A percentile compares a stretch with the other conserved stretches of the same genome.
Evolutionary conservation across 2,113 vertebrate species (phyloP).

Genomic region (Microtus ochrogaster): DNA sequence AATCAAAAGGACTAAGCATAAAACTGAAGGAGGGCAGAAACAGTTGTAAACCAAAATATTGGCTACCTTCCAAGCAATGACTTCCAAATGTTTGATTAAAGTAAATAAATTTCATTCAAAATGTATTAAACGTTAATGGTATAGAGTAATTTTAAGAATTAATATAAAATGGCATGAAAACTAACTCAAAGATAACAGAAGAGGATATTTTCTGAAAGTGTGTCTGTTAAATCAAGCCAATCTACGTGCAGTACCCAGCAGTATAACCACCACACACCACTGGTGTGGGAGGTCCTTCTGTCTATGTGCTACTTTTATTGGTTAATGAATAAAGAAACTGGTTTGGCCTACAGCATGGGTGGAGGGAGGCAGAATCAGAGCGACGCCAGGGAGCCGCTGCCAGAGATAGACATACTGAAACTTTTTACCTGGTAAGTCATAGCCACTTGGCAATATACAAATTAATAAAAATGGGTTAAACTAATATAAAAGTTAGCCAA

Average conservation of each 20-base stretch:
- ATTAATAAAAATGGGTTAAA: too few species aligned
- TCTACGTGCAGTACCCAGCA: too few species aligned
- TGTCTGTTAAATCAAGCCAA: not conserved
- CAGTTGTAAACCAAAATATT: constrained; percentile 25
- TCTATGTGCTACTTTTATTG: too few species aligned
- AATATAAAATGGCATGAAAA: not conserved
- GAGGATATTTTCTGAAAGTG: not conserved
- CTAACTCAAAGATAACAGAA: not conserved
- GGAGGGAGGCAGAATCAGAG: too few species aligned
- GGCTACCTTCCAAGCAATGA: not conserved
- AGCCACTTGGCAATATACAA: too few species aligned
- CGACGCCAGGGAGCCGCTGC: too few species aligned
- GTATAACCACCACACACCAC: fast-evolving
- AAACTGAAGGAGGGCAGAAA: constrained; percentile 2
- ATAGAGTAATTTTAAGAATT: constrained; percentile 28
- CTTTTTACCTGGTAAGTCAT: too few species aligned
- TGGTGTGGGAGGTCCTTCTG: not conserved
- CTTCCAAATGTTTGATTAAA: constrained; percentile 45
- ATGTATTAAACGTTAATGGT: not conserved
- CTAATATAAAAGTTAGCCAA: too few species aligned
- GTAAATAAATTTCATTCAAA: constrained; percentile 40
- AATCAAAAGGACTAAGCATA: not conserved
- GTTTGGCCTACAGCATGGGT: too few species aligned
- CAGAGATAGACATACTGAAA: too few species aligned
- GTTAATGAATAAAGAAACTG: too few species aligned